Evolutionary conservation across 2,888 invertebrate genomes (phyloP).

Genomic region (Sesamia inferens): DNA sequence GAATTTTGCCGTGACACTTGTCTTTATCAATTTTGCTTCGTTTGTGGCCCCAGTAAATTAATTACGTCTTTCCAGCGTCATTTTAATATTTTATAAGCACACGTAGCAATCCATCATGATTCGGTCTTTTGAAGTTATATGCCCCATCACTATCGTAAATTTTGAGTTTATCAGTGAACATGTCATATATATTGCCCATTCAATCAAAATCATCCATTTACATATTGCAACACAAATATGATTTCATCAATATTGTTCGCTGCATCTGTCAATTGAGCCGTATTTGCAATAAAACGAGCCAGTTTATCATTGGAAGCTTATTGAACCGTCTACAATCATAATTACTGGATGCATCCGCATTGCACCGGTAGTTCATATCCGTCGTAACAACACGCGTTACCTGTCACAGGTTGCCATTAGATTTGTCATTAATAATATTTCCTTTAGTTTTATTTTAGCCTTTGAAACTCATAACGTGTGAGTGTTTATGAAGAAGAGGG

Average conservation of each 20-base stretch:
- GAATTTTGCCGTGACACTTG: slow-evolving; percentile 1
- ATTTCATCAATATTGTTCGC: slow-evolving; percentile 51
- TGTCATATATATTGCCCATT: neutral
- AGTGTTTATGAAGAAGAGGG: neutral
- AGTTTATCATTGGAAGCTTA: slow-evolving; percentile 52
- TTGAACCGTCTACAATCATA: slow-evolving; percentile 58
- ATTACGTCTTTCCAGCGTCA: neutral
- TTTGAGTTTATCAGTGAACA: slow-evolving; percentile 17
- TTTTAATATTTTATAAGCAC: neutral
- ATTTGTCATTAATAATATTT: slow-evolving; percentile 59
- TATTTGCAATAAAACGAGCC: slow-evolving; percentile 28
- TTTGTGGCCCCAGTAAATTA: neutral
- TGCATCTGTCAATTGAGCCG: slow-evolving; percentile 15
- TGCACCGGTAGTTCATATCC: slow-evolving; percentile 60
- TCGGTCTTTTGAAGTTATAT: neutral
- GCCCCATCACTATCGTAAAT: neutral
- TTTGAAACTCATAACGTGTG: slow-evolving; percentile 40
- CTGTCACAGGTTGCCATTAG: slow-evolving; percentile 51
- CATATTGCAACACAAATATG: slow-evolving; percentile 39
- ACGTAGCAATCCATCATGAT: neutral
- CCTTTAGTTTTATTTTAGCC: slow-evolving; percentile 52
- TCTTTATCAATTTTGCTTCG: slow-evolving; percentile 8
- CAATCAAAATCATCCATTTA: slow-evolving; percentile 24
- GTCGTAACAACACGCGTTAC: slow-evolving; percentile 29
- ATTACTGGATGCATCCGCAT: slow-evolving; percentile 58